Evolutionary conservation across 1,140 invertebrate species (phyloP).

Genomic region (Pachyrhynchus sulphureomaculatus): DNA sequence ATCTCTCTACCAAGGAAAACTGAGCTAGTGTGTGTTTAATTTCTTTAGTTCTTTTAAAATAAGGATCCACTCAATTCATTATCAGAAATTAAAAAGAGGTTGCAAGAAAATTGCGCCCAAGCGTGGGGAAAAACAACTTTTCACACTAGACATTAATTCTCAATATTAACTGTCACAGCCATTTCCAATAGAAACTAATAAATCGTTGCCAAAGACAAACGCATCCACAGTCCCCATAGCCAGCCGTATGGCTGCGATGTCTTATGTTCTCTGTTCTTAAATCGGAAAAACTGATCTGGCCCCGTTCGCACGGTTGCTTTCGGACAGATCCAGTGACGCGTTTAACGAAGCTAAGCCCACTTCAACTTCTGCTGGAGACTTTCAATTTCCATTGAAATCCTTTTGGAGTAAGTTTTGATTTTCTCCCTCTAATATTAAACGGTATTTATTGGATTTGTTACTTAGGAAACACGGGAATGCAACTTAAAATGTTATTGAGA

Average conservation of each 20-base stretch:
- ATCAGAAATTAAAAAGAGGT: too few relatives aligned
- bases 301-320: constrained; percentile 28
- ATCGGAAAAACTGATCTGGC: constrained; percentile 28
- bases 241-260: not conserved
- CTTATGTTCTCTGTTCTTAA: constrained; percentile 18
- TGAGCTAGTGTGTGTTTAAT: too few relatives aligned
- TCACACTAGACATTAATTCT: constrained; percentile 18
- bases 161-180: constrained; percentile 16
- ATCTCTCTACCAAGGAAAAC: too few relatives aligned
- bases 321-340: constrained; percentile 33
- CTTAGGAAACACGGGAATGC: too few relatives aligned
- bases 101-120: too few relatives aligned
- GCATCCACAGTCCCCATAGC: constrained; percentile 8
- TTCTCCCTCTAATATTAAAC: too few relatives aligned
- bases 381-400: constrained; percentile 14
- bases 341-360: constrained; percentile 28
- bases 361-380: constrained; percentile 14
- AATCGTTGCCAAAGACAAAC: constrained; percentile 22
- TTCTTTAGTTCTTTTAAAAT: too few relatives aligned
- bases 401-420: too few relatives aligned
- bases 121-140: too few relatives aligned
- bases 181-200: constrained; percentile 16
- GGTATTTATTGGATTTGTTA: too few relatives aligned
- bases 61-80: too few relatives aligned
- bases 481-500: too few relatives aligned